A percentile compares a stretch with the other conserved stretches of the same genome.
Conservation (phyloP, 2,888 invertebrate species). For the Rhaphigaster nebulosa region DNA sequence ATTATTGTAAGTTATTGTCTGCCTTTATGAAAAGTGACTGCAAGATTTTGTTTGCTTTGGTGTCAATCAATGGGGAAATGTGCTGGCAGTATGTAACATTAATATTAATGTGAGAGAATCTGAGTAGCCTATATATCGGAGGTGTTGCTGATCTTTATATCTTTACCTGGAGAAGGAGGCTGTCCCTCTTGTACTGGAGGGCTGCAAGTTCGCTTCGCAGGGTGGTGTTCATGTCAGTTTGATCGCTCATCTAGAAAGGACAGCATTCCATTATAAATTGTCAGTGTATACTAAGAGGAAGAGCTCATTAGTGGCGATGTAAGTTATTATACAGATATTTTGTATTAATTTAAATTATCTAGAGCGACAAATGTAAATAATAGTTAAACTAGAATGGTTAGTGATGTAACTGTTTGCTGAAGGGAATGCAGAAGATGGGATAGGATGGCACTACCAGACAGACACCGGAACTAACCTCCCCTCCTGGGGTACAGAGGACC, state of each 20-base stretch:
- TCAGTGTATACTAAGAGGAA: no score
- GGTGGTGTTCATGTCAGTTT: conserved; percentile 78
- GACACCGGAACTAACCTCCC: conserved; percentile 32
- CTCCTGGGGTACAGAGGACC: conserved; percentile 61
- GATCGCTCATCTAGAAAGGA: conserved; percentile 61
- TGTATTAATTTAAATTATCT: not conserved
- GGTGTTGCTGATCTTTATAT: not conserved
- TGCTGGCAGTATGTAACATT: not conserved
- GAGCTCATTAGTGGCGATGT: no score
- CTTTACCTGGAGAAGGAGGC: conserved; percentile 80
- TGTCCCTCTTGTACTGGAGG: conserved; percentile 86
- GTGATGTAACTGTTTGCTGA: not conserved
- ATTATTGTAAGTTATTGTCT: not conserved
- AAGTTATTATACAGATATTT: no score
- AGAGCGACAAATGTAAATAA: not conserved
- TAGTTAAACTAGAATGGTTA: not conserved
- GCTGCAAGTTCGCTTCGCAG: conserved; percentile 88
- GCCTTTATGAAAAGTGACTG: not conserved
- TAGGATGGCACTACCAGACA: not conserved
- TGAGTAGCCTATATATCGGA: not conserved
- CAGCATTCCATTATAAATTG: not conserved
- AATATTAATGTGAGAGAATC: not conserved
- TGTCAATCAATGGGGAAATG: not conserved
- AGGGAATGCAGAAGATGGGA: not conserved
- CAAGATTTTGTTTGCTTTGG: not conserved